Evolutionary conservation across 2,888 invertebrate species (phyloP).

Genomic region (Latheticus oryzae): DNA sequence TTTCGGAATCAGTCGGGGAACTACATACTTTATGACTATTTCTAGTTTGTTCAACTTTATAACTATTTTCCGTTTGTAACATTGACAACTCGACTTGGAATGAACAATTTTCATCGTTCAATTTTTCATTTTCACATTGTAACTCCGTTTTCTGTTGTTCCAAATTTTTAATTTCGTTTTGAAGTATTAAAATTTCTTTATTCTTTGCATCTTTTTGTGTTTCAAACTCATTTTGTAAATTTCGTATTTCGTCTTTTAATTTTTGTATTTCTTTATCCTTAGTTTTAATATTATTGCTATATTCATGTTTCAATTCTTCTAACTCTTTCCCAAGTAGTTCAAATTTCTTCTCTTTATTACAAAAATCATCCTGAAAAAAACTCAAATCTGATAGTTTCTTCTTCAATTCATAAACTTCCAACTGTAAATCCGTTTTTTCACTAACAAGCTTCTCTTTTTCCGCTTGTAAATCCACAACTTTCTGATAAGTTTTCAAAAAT

Average conservation of each 20-base stretch:
- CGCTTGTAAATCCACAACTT: constrained; percentile 5
- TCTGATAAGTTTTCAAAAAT: neutral
- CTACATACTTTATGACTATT: constrained; percentile 24
- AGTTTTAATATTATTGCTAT: constrained; percentile 22
- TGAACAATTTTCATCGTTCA: constrained; percentile 18
- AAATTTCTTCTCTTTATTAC: constrained; percentile 29
- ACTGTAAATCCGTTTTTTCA: constrained; percentile 11
- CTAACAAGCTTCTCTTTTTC: constrained; percentile 14
- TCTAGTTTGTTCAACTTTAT: constrained; percentile 39
- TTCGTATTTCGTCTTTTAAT: too few relatives aligned
- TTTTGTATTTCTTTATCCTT: constrained; percentile 2
- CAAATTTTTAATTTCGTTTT: constrained; percentile 27
- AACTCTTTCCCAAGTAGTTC: too few relatives aligned
- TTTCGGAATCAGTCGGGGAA: neutral
- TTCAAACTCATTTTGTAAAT: too few relatives aligned
- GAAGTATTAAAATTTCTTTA: too few relatives aligned
- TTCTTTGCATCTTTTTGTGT: too few relatives aligned
- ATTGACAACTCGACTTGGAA: constrained; percentile 12
- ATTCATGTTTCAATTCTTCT: constrained; percentile 38
- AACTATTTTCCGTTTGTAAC: constrained; percentile 7
- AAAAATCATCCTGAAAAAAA: constrained; percentile 5
- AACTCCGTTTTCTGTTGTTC: constrained; percentile 29
- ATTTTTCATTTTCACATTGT: constrained; percentile 34
- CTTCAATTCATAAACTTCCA: constrained; percentile 30
- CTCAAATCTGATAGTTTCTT: constrained; percentile 3